Conservation (phyloP, 2,113 vertebrate genomes). For the Nycticorax nycticorax region DNA sequence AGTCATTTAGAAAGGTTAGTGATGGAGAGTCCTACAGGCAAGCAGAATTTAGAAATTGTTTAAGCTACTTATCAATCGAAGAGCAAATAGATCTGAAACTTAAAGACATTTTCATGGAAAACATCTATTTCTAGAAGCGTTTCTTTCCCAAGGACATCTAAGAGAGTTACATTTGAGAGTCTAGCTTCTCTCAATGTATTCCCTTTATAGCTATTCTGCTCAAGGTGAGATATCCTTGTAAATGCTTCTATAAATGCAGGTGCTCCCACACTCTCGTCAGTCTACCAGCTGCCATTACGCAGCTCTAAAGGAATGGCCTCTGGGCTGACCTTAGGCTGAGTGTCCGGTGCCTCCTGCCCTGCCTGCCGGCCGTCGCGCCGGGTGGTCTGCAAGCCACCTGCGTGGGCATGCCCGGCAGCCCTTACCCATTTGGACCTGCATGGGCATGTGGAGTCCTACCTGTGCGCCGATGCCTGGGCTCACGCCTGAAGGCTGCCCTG, state of each 20-base stretch:
- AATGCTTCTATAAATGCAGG: conserved; percentile 2
- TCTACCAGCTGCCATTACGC: background rate
- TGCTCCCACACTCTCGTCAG: background rate
- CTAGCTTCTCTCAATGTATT: conserved; percentile 7
- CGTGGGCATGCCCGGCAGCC: background rate
- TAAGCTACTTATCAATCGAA: background rate
- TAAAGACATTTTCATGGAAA: conserved; percentile 25
- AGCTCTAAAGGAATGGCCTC: background rate
- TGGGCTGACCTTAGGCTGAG: background rate
- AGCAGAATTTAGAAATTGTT: conserved; percentile 40
- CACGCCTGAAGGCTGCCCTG: background rate
- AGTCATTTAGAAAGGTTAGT: conserved; percentile 30
- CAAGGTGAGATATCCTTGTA: conserved; percentile 30
- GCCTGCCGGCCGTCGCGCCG: accelerated
- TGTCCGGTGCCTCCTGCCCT: background rate
- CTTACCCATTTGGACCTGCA: background rate
- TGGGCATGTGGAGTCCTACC: background rate
- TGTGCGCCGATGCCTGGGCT: background rate
- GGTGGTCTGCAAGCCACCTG: background rate
- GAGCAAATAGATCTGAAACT: conserved; percentile 31
- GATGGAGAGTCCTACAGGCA: background rate
- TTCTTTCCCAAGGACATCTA: conserved; percentile 20
- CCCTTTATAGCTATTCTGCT: conserved; percentile 10
- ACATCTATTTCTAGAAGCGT: conserved; percentile 26
- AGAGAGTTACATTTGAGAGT: background rate